Conservation (phyloP, 2,797 vertebrate species). For the Xenentodon cancila region DNA sequence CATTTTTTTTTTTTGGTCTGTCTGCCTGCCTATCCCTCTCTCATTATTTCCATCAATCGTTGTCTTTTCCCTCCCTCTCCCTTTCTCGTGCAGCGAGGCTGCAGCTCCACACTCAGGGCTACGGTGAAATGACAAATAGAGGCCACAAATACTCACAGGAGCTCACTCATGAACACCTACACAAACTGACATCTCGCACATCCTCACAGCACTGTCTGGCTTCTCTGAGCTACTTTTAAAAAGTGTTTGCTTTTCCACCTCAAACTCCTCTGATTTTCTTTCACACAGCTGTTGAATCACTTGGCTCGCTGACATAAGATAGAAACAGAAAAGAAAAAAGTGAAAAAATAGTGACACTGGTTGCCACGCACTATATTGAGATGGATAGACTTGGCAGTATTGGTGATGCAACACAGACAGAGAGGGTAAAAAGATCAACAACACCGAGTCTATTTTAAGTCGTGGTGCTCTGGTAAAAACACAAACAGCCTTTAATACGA, state of each 20-base stretch:
- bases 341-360: background rate
- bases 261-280: constrained; percentile 44
- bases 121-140: constrained; percentile 73
- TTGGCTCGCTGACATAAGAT: background rate
- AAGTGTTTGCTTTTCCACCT: constrained; percentile 46
- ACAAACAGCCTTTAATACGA: too few species aligned
- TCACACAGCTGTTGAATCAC: background rate
- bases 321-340: background rate
- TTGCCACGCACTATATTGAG: too few species aligned
- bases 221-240: constrained; percentile 46
- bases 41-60: constrained; percentile 71
- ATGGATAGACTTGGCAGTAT: too few species aligned
- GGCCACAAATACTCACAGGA: constrained; percentile 61
- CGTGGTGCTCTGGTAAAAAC: too few species aligned
- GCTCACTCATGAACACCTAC: constrained; percentile 69
- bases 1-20: constrained; percentile 52
- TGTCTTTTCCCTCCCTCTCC: constrained; percentile 18
- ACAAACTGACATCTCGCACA: constrained; percentile 70
- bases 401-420: too few species aligned
- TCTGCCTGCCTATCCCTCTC: constrained; percentile 65
- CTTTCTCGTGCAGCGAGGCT: constrained; percentile 65
- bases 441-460: too few species aligned
- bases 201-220: constrained; percentile 65
- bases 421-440: too few species aligned
- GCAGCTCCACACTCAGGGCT: constrained; percentile 82